phyloP scores from a whole-genome alignment of 2,797 vertebrate species.

The Acipenser transmontanus region DNA sequence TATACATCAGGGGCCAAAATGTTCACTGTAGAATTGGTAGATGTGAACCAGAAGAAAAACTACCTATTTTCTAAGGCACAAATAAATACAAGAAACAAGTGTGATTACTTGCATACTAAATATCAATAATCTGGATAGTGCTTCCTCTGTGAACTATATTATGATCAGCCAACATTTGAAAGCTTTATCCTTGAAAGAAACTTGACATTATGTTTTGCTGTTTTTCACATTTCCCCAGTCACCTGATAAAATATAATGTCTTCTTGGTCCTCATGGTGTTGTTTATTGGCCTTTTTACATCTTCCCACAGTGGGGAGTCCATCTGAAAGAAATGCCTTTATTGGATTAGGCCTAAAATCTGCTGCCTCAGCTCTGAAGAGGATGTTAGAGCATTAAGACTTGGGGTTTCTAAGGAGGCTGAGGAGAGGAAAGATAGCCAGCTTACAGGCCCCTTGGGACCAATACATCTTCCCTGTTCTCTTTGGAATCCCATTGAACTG shows the following conservation, averaged over 20 bases:
- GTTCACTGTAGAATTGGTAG: too few species aligned
- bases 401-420: conserved; percentile 40
- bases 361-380: conserved; percentile 44
- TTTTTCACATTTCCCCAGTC: conserved; percentile 20
- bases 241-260: conserved; percentile 21
- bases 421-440: conserved; percentile 41
- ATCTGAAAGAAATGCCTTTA: conserved; percentile 28
- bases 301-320: conserved; percentile 31
- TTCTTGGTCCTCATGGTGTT: conserved; percentile 10
- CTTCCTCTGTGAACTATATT: background rate
- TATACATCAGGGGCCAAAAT: too few species aligned
- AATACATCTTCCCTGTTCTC: conserved; percentile 57
- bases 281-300: conserved; percentile 33
- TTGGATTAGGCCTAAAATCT: conserved; percentile 39
- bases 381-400: conserved; percentile 37
- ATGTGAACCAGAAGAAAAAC: too few species aligned
- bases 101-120: too few species aligned
- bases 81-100: too few species aligned
- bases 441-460: conserved; percentile 51
- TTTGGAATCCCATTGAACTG: conserved; percentile 62
- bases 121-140: background rate
- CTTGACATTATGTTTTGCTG: background rate
- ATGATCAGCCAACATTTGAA: background rate
- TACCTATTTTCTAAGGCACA: too few species aligned
- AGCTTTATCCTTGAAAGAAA: background rate